Evolutionary conservation across 1,140 invertebrate species (phyloP), one percentile per base, ranked within the genome.

Genomic region (Papilio xuthus): DNA sequence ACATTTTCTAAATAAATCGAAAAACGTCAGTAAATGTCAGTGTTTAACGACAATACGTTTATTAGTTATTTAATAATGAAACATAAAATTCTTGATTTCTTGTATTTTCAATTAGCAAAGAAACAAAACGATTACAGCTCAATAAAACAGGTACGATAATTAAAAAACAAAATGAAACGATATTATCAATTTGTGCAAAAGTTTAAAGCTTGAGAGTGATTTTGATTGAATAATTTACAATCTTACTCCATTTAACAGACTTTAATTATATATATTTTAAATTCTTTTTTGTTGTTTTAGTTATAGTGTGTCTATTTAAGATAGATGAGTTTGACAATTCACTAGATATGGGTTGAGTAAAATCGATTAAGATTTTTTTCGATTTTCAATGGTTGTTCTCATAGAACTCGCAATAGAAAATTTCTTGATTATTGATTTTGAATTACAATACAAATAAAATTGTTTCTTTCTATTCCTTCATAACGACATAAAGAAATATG

Each of bases 91-190:
- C 60, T 67, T 28, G 26, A 67, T 67, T 28, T 67, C 60, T 67
- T 67, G 12, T 67, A 67, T 67, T 67, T 67, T 67, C 60, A 67
- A 67, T 67, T 67, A 67, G 60, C 60, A 28, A 67, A 28, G 23
- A 28, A 67, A 67, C 60, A 67, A 67, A 67, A 67, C 26, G 60
- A 67, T 67, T 67, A 67, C 60, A 32, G 4, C 23, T 67, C 60
- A 67, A 67, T 67, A 67, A 67, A 67, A 67, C 60, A 28, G 26
- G 60, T 15, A 67, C 13, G 60, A 32, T 67, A 32, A 28, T 67
- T 67, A 67, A 63, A 63, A 63, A 23, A 63, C 10, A 26, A 60
- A 60, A 60, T 60, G 3, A 60, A 60, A 60, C 56, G 56, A 60
- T 60, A 60, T 60, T 26, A 60, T 60, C 56, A 60, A 60, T 60